Conservation (phyloP, 2,113 vertebrate species). For the Siphamia tubifer region DNA sequence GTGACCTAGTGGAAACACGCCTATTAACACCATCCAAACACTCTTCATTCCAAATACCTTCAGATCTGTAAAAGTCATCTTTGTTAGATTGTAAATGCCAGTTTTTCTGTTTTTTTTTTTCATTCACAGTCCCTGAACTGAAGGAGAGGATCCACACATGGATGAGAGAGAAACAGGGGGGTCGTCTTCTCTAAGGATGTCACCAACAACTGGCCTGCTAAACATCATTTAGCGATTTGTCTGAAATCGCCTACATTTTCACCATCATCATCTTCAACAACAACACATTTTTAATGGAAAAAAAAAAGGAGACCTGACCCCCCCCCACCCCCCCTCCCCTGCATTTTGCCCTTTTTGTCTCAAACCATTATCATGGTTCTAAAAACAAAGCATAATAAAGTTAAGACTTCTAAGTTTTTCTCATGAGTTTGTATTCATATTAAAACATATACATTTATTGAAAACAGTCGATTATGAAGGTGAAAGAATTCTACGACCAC, state of each 20-base stretch:
- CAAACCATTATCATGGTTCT: constrained; percentile 72
- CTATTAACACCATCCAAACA: too few species aligned
- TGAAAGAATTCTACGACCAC: constrained; percentile 52
- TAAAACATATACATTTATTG: constrained; percentile 76
- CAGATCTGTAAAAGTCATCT: too few species aligned
- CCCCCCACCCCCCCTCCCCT: too few species aligned
- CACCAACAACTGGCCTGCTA: constrained; percentile 30
- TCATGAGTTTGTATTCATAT: constrained; percentile 77
- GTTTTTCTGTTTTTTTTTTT: neutral
- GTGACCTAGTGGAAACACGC: too few species aligned
- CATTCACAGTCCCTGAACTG: constrained; percentile 94
- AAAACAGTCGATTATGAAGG: constrained; percentile 62
- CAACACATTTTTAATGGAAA: constrained; percentile 36
- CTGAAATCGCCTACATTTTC: constrained; percentile 61
- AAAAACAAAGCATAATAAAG: constrained; percentile 82
- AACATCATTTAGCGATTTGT: constrained; percentile 64
- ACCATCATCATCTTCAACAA: constrained; percentile 48
- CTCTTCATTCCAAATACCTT: too few species aligned
- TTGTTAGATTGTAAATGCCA: neutral
- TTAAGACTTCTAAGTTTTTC: constrained; percentile 79
- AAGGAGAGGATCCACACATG: constrained; percentile 96
- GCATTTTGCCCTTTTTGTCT: constrained; percentile 70
- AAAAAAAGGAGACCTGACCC: constrained; percentile 51
- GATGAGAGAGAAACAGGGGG: constrained; percentile 95
- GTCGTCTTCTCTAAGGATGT: constrained; percentile 76